Conservation (phyloP, 2,888 invertebrate genomes). For the Leucania comma region DNA sequence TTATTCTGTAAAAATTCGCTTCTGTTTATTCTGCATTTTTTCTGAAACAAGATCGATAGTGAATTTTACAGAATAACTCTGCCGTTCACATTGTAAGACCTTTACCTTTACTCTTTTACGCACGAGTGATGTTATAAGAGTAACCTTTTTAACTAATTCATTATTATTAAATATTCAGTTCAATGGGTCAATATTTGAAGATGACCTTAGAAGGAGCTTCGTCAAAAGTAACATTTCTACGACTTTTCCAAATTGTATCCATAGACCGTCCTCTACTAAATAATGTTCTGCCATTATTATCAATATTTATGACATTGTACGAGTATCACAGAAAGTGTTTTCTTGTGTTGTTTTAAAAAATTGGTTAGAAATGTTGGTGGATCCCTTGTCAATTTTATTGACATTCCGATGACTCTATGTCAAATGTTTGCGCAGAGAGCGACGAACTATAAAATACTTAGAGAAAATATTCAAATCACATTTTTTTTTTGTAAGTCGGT, state of each 20-base stretch:
- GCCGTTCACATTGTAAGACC: background rate
- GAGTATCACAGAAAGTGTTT: background rate
- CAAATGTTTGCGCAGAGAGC: background rate
- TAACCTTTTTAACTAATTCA: constrained; percentile 22
- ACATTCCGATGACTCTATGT: constrained; percentile 8
- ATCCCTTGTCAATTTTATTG: constrained; percentile 33
- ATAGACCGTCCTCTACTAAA: constrained; percentile 2
- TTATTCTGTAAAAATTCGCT: constrained; percentile 1
- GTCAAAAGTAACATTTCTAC: constrained; percentile 7
- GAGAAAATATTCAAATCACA: constrained; percentile 9
- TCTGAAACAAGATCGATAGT: background rate
- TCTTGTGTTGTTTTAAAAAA: constrained; percentile 3
- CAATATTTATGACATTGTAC: background rate
- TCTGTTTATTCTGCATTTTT: background rate
- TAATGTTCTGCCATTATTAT: background rate
- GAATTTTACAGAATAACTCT: background rate
- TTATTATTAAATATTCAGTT: constrained; percentile 35
- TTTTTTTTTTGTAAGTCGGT: background rate
- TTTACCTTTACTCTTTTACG: background rate
- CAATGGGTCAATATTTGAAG: constrained; percentile 25
- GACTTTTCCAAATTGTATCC: constrained; percentile 3
- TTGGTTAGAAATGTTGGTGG: background rate
- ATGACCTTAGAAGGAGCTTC: constrained; percentile 6
- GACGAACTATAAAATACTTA: background rate
- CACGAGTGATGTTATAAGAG: background rate